A percentile compares a stretch with the other conserved stretches of the same genome.
These are phyloP conservation scores for Ochotona curzoniae DNA, from an alignment of 2,113 vertebrate species.

Conservation along the genomic window DNA sequence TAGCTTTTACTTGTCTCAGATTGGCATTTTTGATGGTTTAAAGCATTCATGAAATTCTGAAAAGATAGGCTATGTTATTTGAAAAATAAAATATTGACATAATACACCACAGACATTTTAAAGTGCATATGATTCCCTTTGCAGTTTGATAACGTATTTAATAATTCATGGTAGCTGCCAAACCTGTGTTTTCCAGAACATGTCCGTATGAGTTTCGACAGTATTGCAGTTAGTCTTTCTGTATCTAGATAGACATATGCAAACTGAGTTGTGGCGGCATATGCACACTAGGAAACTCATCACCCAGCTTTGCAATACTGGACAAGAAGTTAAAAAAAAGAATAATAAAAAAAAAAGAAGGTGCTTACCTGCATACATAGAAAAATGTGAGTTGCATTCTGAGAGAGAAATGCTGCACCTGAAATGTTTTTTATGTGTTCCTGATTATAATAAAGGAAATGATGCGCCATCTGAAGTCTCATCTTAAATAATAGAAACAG, in stretches of 20 bases:
- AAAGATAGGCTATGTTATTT: slow-evolving; percentile 53
- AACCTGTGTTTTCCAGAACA: not conserved
- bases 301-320: not conserved
- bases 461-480: not conserved
- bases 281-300: not conserved
- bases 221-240: slow-evolving; percentile 31
- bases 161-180: slow-evolving; percentile 54
- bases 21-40: slow-evolving; percentile 73
- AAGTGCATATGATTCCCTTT: slow-evolving; percentile 69
- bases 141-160: slow-evolving; percentile 62
- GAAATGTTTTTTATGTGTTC: not conserved
- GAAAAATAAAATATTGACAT: slow-evolving; percentile 72
- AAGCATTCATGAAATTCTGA: slow-evolving; percentile 70
- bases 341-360: too few relatives aligned
- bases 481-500: not conserved
- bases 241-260: slow-evolving; percentile 40
- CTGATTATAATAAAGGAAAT: not conserved
- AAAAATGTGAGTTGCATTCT: not conserved
- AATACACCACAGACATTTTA: slow-evolving; percentile 61
- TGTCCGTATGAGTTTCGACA: slow-evolving; percentile 60
- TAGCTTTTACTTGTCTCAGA: slow-evolving; percentile 67
- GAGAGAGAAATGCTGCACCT: not conserved
- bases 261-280: slow-evolving; percentile 52
- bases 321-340: not conserved
- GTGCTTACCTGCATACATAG: not conserved